phyloP scores from a whole-genome alignment of 2,888 invertebrate species.

The Pseudococcus longispinus region DNA sequence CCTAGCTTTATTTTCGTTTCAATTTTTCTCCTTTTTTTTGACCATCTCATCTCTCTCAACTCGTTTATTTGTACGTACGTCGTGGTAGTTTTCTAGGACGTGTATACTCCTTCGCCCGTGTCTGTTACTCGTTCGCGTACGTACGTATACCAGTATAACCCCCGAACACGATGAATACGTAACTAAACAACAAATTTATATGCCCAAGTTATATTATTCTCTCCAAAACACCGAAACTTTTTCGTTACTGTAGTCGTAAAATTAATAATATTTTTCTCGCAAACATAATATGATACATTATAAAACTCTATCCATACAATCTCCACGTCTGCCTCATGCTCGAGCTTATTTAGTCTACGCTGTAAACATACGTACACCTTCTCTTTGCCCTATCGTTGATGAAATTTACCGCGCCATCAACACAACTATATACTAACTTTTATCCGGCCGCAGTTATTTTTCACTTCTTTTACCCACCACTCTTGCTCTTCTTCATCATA shows the following conservation, averaged over 20 bases:
- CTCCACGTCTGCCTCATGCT: neutral
- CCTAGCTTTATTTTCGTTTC: neutral
- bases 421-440: neutral
- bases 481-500: neutral
- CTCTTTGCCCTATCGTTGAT: neutral
- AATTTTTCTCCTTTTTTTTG: neutral
- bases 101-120: neutral
- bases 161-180: neutral
- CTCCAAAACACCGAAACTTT: neutral
- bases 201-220: neutral
- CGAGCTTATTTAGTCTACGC: neutral
- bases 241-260: neutral
- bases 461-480: neutral
- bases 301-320: neutral
- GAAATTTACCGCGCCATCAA: neutral
- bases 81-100: neutral
- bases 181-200: neutral
- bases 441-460: neutral
- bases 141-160: neutral
- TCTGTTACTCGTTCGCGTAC: neutral
- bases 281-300: conserved; percentile 13
- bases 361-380: neutral
- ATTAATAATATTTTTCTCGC: conserved; percentile 34
- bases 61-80: neutral
- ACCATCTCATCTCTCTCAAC: neutral